Base-by-base conservation (phyloP, 2,113 vertebrate genomes). In the Lichenostomus cassidix region DNA sequence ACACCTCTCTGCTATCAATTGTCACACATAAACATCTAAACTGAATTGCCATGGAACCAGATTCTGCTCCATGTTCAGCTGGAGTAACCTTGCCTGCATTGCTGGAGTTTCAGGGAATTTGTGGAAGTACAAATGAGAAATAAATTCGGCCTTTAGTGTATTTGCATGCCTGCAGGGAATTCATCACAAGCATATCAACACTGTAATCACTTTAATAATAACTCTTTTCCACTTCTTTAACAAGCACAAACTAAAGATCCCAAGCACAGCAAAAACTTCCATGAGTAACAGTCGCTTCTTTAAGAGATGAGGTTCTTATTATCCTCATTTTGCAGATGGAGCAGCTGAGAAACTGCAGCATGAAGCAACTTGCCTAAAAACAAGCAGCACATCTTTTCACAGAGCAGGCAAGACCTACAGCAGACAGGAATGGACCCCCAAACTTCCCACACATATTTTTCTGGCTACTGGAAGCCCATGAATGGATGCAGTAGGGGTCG, bases 311-410 rank as follows among this genome's bases (percentile, higher is more conserved):
- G 9, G 25, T 77, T 87, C 56, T 87, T 83, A 63, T 90, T 93
- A 93, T 97, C 52, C 56, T 88, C 71, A 56, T 96, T 96, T 87
- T 90, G 83, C 90, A 90, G 85, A 90, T 75, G 80, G 49, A 87
- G 60, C 90, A 76, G 83, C 73, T 1, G 1, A 95, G 79, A 90
- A 93, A 89, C 44, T 93, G 92, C 92, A 87, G 79, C 92, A 94
- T 78, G 71, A 92, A 83, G 65, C 90, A 83, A 74, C 47, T 92
- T 92, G 41, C 46, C 35, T 90, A 22, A 86, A 94, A 90, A 52
- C 50, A 71, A 86, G 44, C 56, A 78, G 73, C 47, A 42, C 33
- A 15, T 92, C 68, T 87, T 97, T 85, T 92, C 37, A 75, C 64
- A 75, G 42, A 71, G 16, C 23, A 63, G 75, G 55, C 42, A 29